A percentile compares a stretch with the other conserved stretches of the same genome.
Conservation (phyloP, 2,113 vertebrate genomes). For the Rhinopithecus roxellana region DNA sequence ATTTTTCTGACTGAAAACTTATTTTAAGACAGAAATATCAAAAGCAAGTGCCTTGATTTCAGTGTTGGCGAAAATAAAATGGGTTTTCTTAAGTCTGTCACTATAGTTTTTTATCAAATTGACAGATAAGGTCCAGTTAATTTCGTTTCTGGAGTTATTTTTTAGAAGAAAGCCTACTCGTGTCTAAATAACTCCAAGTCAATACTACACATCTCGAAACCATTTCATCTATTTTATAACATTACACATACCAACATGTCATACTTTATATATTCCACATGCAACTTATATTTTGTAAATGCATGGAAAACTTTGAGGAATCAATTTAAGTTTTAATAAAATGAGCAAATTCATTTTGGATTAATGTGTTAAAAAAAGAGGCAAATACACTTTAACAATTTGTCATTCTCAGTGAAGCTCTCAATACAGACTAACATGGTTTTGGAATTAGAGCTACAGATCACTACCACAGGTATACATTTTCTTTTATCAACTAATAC, state of each 20-base stretch:
- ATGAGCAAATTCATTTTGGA: neutral
- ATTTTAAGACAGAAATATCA: conserved; percentile 68
- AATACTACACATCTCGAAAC: neutral
- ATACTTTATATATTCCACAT: neutral
- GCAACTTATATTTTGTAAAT: neutral
- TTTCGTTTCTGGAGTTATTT: conserved; percentile 47
- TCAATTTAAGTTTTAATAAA: neutral
- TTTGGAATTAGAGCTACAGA: conserved; percentile 43
- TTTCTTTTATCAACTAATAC: conserved; percentile 76
- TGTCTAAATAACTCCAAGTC: neutral
- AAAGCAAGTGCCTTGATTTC: conserved; percentile 66
- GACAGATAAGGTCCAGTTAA: neutral
- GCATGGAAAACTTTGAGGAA: neutral
- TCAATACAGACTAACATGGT: neutral
- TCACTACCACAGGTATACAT: conserved; percentile 51
- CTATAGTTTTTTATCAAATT: conserved; percentile 50
- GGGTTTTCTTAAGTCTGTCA: conserved; percentile 59
- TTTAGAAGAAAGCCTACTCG: neutral
- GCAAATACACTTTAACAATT: neutral
- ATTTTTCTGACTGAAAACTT: conserved; percentile 65
- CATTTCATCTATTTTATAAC: neutral
- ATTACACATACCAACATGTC: neutral
- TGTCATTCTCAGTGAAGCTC: neutral
- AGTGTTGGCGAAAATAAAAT: conserved; percentile 63
- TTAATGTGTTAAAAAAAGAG: neutral